Evolutionary conservation across 1,140 invertebrate genomes (phyloP).

Genomic region (Drosophila sp.): DNA sequence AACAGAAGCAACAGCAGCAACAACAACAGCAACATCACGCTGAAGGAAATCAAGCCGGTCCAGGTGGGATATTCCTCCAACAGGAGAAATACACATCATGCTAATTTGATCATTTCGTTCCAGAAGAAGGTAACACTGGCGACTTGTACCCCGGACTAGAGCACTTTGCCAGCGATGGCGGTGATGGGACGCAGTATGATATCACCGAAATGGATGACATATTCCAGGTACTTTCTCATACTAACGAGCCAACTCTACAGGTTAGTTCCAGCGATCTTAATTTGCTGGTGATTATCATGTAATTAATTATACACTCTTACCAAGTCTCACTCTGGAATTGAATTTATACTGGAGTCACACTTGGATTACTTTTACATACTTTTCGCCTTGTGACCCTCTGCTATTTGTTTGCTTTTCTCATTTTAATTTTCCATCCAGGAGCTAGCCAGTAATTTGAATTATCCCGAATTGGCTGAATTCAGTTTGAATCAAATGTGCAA

Average conservation of each 20-base stretch:
- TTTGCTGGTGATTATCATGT: constrained; percentile 14
- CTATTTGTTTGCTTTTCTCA: not conserved
- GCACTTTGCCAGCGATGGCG: constrained; percentile 57
- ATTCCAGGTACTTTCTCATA: constrained; percentile 68
- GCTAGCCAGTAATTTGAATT: constrained; percentile 74
- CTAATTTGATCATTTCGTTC: not conserved
- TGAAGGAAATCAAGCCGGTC: constrained; percentile 41
- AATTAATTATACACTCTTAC: not conserved
- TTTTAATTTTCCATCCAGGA: constrained; percentile 40
- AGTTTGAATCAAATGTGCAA: constrained; percentile 81
- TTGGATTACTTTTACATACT: not conserved
- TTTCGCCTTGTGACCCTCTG: not conserved
- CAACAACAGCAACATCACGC: constrained; percentile 31
- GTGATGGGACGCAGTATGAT: constrained; percentile 59
- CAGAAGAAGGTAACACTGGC: constrained; percentile 50
- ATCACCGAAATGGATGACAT: constrained; percentile 81
- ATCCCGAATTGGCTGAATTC: constrained; percentile 75
- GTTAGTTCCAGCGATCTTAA: constrained; percentile 29
- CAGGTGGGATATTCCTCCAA: constrained; percentile 37
- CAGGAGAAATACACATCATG: not conserved
- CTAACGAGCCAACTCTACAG: constrained; percentile 54
- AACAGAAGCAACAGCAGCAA: constrained; percentile 41
- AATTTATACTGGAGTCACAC: no score
- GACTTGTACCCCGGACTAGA: constrained; percentile 66
- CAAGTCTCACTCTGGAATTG: not conserved